These are phyloP conservation scores for Synodontis membranacea DNA, from an alignment of 2,113 vertebrate genomes.

Conservation along the genomic window DNA sequence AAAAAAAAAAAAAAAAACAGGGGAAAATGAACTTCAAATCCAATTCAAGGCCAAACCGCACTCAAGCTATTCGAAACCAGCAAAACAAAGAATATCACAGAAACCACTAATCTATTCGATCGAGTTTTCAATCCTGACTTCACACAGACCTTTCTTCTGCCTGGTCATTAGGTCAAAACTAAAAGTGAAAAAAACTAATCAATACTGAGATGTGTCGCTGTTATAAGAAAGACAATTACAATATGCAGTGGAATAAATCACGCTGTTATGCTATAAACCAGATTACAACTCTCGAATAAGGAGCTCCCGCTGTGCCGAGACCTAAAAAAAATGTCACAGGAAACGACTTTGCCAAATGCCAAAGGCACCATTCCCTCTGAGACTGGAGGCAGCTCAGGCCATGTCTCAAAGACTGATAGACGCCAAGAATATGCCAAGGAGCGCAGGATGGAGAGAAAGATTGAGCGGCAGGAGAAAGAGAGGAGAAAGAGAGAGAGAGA, in stretches of 20 bases:
- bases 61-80: background rate
- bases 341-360: slow-evolving; percentile 67
- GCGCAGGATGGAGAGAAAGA: slow-evolving; percentile 38
- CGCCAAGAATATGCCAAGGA: slow-evolving; percentile 64
- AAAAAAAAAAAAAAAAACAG: background rate
- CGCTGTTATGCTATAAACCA: slow-evolving; percentile 54
- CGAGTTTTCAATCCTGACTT: background rate
- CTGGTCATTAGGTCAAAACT: background rate
- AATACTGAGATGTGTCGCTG: background rate
- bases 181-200: background rate
- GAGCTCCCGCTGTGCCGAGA: slow-evolving; percentile 57
- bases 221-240: slow-evolving; percentile 48
- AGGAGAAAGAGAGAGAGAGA: slow-evolving; percentile 39
- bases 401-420: slow-evolving; percentile 66
- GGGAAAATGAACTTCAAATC: background rate
- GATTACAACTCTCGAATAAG: slow-evolving; percentile 62
- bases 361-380: slow-evolving; percentile 66
- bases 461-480: slow-evolving; percentile 45
- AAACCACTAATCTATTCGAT: background rate
- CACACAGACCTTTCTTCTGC: background rate
- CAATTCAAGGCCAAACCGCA: background rate
- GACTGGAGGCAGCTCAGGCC: slow-evolving; percentile 52
- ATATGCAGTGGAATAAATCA: slow-evolving; percentile 31
- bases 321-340: slow-evolving; percentile 63
- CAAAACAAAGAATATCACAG: background rate